A percentile compares a stretch with the other conserved stretches of the same genome.
Evolutionary conservation across 2,113 vertebrate genomes (phyloP).

Genomic region (Sorex araneus): DNA sequence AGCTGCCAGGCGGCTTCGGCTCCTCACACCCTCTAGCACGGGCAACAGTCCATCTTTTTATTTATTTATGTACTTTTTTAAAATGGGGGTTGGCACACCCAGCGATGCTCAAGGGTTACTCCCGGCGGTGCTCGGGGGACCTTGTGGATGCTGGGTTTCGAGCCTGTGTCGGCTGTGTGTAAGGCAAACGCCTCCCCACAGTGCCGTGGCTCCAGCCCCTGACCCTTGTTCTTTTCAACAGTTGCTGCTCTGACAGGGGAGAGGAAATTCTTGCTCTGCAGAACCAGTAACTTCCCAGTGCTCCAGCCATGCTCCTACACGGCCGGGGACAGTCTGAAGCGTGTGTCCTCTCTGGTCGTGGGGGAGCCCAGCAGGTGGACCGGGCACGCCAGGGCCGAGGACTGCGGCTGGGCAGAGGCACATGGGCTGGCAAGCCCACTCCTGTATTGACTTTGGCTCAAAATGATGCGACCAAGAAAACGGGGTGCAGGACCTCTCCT

Average conservation of each 20-base stretch:
- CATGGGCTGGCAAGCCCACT: not conserved
- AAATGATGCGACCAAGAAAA: not conserved
- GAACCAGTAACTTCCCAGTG: not conserved
- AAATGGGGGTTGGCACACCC: too few relatives aligned
- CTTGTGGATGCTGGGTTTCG: too few relatives aligned
- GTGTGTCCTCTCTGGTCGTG: not conserved
- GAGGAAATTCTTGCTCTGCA: slow-evolving; percentile 22
- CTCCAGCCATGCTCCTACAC: not conserved
- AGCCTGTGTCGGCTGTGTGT: too few relatives aligned
- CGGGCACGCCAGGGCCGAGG: not conserved
- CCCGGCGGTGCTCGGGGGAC: too few relatives aligned
- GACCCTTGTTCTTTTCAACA: not conserved
- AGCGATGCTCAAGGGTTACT: too few relatives aligned
- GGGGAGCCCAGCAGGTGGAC: not conserved
- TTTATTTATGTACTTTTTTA: too few relatives aligned
- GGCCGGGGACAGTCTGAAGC: not conserved
- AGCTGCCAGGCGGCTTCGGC: too few relatives aligned
- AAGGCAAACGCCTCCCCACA: too few relatives aligned
- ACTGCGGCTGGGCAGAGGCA: not conserved
- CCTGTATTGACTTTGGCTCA: not conserved
- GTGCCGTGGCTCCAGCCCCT: not conserved
- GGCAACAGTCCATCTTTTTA: too few relatives aligned
- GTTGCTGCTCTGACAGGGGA: not conserved
- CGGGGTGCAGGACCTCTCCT: not conserved
- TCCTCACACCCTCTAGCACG: too few relatives aligned